Conservation (phyloP, 2,113 vertebrate species). For the Rhinichthys klamathensis region DNA sequence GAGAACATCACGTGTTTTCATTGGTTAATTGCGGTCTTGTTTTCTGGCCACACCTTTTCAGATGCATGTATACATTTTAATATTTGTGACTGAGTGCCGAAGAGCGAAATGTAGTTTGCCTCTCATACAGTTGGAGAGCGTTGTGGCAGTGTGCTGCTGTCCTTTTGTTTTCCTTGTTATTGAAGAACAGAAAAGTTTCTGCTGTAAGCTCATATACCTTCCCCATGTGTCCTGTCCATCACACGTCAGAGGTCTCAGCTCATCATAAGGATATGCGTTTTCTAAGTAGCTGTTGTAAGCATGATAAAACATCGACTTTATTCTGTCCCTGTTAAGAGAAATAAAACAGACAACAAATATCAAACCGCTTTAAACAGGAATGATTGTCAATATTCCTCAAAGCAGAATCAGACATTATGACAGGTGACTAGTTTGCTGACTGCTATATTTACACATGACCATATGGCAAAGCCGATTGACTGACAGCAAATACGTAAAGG, state of each 20-base stretch:
- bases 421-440: constrained; percentile 1
- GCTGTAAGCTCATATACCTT: constrained; percentile 76
- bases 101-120: neutral
- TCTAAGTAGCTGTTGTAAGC: constrained; percentile 97
- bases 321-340: constrained; percentile 79
- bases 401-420: neutral
- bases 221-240: constrained; percentile 98
- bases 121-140: too few relatives aligned
- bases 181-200: neutral
- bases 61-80: neutral
- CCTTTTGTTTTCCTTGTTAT: neutral
- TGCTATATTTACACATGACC: neutral
- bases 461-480: neutral
- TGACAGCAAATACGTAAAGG: neutral
- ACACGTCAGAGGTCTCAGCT: constrained; percentile 94
- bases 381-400: neutral
- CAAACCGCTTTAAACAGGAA: neutral
- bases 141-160: neutral
- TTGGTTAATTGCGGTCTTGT: too few relatives aligned
- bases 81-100: neutral
- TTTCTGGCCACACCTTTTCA: too few relatives aligned
- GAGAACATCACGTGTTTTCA: too few relatives aligned
- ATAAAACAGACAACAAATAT: neutral
- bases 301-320: constrained; percentile 97
- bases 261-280: constrained; percentile 94